Base-by-base conservation (phyloP, 2,113 vertebrate genomes). In the Empidonax alnorum region DNA sequence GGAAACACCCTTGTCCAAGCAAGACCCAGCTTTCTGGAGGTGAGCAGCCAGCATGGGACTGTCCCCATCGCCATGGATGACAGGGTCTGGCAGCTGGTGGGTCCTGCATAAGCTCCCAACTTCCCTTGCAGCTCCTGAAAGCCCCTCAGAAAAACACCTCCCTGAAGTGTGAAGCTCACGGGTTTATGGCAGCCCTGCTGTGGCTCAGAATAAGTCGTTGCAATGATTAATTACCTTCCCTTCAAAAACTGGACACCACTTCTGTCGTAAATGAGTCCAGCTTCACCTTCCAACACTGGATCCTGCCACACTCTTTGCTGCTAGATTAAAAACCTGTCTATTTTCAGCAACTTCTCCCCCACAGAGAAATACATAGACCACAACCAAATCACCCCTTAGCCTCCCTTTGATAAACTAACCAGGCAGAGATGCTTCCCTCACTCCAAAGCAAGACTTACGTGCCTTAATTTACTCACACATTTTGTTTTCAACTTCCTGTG, bases 141-240 rank as follows among this genome's bases (percentile, higher is more conserved):
- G 13, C 27, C 49, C 22, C 73, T 52, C 37, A 9, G 12, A n/a
- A 90, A 63, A 90, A 63, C 0, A 0, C 58, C 28, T 44, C 68
- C 41, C 78, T 68, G 7, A 9, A 71, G 33, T 28, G 33, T 0
- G 17, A 58, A n/a, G 49, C 84, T 42, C 12, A 3, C 0, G 0
- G 28, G 52, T 61, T 39, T 39, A 3, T 2, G 28, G 91, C 89
- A 93, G 89, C 73, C 80, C 76, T 22, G 65, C 76, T 19, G 56
- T 1, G 73, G 72, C 44, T 77, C 89, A 35, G 90, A 86, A 65
- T 76, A 27, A 94, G 93, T 47, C 6, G 3, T 31, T 71, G 84
- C 86, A 56, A 37, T 95, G 95, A 94, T 94, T 96, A 92, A 93
- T 94, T 78, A 94, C 84, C 47, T 31, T 72, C 81, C 28, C 81